These are phyloP conservation scores for Lasius platythorax DNA, from an alignment of 2,888 invertebrate species.

Conservation along the genomic window DNA sequence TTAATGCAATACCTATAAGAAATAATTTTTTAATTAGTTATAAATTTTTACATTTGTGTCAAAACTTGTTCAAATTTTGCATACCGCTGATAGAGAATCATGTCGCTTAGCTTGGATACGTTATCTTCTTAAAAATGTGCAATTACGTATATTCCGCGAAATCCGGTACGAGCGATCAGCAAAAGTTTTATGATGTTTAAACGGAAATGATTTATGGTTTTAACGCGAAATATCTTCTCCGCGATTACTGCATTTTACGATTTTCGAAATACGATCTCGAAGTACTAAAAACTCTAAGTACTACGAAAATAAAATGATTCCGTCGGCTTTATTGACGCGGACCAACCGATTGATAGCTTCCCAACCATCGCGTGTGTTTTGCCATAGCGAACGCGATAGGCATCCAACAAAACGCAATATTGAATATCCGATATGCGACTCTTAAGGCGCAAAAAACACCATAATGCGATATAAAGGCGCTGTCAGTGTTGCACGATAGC, in stretches of 20 bases:
- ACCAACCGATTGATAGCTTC: constrained; percentile 43
- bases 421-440: constrained; percentile 47
- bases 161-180: not conserved
- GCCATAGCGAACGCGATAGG: constrained; percentile 1
- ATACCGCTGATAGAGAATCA: not conserved
- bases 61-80: not conserved
- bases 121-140: not conserved
- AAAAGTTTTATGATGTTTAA: constrained; percentile 27
- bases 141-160: not conserved
- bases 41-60: not conserved
- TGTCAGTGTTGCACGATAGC: constrained; percentile 9
- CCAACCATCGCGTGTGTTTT: constrained; percentile 35
- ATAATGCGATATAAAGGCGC: constrained; percentile 12
- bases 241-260: constrained; percentile 57
- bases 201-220: not conserved
- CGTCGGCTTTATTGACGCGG: constrained; percentile 42
- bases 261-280: constrained; percentile 44
- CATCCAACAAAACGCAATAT: constrained; percentile 30
- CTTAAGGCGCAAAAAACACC: constrained; percentile 31
- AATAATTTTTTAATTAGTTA: constrained; percentile 12
- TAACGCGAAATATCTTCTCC: constrained; percentile 18
- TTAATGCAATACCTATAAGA: not conserved
- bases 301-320: constrained; percentile 55
- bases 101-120: not conserved
- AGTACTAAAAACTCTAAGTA: constrained; percentile 48